Evolutionary conservation across 2,888 invertebrate species (phyloP).

Genomic region (Spicauda simplicius): DNA sequence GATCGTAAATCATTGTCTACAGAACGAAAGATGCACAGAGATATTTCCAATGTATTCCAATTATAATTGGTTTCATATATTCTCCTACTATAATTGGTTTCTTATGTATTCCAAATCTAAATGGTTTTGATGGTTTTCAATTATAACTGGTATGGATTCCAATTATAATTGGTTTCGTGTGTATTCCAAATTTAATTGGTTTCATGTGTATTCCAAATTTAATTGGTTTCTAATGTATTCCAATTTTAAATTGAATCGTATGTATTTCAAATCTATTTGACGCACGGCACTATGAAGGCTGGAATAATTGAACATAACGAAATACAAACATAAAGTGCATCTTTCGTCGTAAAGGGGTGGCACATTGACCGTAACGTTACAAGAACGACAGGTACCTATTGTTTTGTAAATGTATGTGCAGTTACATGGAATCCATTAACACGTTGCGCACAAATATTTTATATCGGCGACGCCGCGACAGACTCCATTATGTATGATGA

Average conservation of each 20-base stretch:
- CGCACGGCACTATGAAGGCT: constrained; percentile 19
- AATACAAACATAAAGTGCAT: constrained; percentile 20
- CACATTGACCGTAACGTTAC: constrained; percentile 29
- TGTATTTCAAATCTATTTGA: neutral
- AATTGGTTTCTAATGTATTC: neutral
- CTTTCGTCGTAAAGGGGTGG: constrained; percentile 29
- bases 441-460: constrained; percentile 71
- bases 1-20: constrained; percentile 6
- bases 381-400: constrained; percentile 13
- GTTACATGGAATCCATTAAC: constrained; percentile 27
- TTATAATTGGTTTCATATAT: no score
- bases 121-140: no score
- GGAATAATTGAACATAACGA: neutral
- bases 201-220: no score
- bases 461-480: constrained; percentile 64
- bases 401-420: constrained; percentile 31
- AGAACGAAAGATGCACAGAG: constrained; percentile 19
- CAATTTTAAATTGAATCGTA: neutral
- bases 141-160: neutral
- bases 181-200: no score
- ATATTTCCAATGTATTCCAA: neutral
- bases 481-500: constrained; percentile 70
- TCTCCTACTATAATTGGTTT: no score
- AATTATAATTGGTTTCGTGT: neutral
- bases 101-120: no score